phyloP scores from a whole-genome alignment of 2,888 invertebrate genomes.

The Electrophaes corylata region DNA sequence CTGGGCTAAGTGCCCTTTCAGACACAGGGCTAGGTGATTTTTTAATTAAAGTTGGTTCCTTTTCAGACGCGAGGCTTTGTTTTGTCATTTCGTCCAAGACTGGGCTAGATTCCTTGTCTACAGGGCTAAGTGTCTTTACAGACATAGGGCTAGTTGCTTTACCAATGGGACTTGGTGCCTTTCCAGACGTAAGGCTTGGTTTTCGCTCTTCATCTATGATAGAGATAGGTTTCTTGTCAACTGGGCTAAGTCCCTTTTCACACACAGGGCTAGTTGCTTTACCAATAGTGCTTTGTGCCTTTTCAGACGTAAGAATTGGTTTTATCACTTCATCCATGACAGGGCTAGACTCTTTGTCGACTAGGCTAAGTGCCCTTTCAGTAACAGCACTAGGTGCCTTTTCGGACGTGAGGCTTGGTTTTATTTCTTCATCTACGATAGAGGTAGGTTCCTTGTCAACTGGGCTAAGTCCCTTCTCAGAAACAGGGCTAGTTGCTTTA shows the following conservation, averaged over 20 bases:
- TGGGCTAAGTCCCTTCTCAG: too few relatives aligned
- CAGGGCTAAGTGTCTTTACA: conserved; percentile 23
- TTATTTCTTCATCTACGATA: too few relatives aligned
- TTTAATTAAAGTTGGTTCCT: too few relatives aligned
- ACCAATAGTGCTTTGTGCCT: conserved; percentile 8
- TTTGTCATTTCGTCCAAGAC: conserved; percentile 7
- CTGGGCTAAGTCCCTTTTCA: conserved; percentile 5
- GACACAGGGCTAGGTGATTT: neutral
- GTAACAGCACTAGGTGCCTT: too few relatives aligned
- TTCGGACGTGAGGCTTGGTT: too few relatives aligned
- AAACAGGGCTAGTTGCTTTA: too few relatives aligned
- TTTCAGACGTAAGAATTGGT: conserved; percentile 9
- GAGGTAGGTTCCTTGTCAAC: too few relatives aligned
- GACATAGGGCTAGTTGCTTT: conserved; percentile 18
- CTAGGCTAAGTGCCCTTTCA: too few relatives aligned
- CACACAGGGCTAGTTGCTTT: conserved; percentile 4
- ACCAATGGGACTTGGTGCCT: conserved; percentile 22
- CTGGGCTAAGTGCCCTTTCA: conserved; percentile 25
- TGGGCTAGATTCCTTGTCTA: conserved; percentile 29
- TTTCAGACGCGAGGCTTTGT: conserved; percentile 3
- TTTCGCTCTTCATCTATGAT: conserved; percentile 9
- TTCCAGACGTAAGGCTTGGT: conserved; percentile 17
- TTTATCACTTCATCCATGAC: too few relatives aligned
- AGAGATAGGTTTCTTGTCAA: conserved; percentile 13
- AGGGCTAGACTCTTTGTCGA: too few relatives aligned